Evolutionary conservation across 1,140 invertebrate genomes (phyloP).

Genomic region (Drosophila azteca): DNA sequence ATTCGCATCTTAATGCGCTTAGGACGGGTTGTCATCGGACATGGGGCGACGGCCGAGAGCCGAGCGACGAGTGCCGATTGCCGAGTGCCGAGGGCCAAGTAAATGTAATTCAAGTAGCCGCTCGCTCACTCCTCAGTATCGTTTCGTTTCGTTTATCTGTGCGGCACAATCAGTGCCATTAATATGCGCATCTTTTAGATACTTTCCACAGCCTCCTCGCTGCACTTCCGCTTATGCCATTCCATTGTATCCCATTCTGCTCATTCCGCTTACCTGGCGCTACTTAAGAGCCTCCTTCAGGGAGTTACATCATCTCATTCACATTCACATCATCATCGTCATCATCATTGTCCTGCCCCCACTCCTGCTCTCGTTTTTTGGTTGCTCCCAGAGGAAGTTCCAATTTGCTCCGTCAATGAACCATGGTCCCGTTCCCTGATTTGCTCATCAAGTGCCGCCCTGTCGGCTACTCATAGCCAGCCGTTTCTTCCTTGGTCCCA

Average conservation of each 20-base stretch:
- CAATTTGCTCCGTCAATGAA: conserved; percentile 83
- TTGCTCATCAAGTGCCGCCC: conserved; percentile 56
- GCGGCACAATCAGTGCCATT: conserved; percentile 68
- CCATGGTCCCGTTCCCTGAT: conserved; percentile 55
- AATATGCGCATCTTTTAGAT: conserved; percentile 69
- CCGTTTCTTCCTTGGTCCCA: conserved; percentile 1
- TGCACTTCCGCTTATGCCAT: conserved; percentile 58
- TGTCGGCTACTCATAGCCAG: conserved; percentile 16
- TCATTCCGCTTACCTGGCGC: conserved; percentile 47
- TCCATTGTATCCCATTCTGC: conserved; percentile 4
- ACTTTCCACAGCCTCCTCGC: conserved; percentile 10
- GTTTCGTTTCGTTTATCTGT: conserved; percentile 41
- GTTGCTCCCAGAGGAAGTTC: conserved; percentile 75
- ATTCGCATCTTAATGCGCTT: conserved; percentile 61
- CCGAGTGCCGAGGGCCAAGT: conserved; percentile 23
- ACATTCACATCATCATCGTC: conserved; percentile 9
- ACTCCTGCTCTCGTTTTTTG: no score
- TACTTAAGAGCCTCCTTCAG: conserved; percentile 52
- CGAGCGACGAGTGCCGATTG: no score
- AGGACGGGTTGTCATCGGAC: conserved; percentile 17
- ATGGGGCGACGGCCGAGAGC: no score
- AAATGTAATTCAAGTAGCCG: conserved; percentile 76
- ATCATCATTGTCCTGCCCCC: conserved; percentile 19
- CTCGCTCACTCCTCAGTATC: conserved; percentile 8
- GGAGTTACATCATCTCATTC: conserved; percentile 51